These are phyloP conservation scores for Ephydatia muelleri DNA, from an alignment of 37 sponge, comb jelly and placozoan genomes.

Conservation along the genomic window DNA sequence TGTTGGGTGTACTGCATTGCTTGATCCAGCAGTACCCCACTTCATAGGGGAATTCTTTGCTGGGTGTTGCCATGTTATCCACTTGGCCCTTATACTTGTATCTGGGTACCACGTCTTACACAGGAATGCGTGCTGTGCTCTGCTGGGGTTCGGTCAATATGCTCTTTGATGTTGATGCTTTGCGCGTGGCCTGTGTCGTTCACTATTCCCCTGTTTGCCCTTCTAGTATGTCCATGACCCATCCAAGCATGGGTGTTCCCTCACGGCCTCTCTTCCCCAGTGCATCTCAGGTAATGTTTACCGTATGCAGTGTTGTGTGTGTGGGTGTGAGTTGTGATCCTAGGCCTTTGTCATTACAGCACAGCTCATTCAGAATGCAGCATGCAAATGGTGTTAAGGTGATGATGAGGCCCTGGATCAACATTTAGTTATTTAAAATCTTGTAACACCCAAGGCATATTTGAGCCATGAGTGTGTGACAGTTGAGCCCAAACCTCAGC, in stretches of 20 bases:
- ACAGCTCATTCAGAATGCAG: not conserved
- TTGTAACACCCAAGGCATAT: not conserved
- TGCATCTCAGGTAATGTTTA: conserved; percentile 9
- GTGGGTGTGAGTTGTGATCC: not conserved
- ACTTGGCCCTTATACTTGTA: too few relatives aligned
- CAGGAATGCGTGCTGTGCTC: too few relatives aligned
- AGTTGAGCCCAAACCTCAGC: too few relatives aligned
- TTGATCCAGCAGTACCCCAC: too few relatives aligned
- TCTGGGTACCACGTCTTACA: too few relatives aligned
- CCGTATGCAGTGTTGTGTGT: not conserved
- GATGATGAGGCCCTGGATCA: too few relatives aligned
- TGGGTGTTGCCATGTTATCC: too few relatives aligned
- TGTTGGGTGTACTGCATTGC: too few relatives aligned
- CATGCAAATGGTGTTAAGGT: not conserved
- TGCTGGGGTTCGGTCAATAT: too few relatives aligned
- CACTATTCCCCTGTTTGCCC: not conserved
- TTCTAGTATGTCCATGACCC: not conserved
- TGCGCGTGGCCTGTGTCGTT: not conserved
- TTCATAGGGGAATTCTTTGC: too few relatives aligned
- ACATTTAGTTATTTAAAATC: too few relatives aligned
- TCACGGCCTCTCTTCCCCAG: conserved; percentile 16
- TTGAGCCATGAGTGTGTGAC: too few relatives aligned
- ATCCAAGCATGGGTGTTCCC: not conserved
- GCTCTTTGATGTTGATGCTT: not conserved
- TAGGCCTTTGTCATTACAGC: not conserved